phyloP scores from a whole-genome alignment of 1,140 invertebrate genomes.

The Drosophila kikkawai region DNA sequence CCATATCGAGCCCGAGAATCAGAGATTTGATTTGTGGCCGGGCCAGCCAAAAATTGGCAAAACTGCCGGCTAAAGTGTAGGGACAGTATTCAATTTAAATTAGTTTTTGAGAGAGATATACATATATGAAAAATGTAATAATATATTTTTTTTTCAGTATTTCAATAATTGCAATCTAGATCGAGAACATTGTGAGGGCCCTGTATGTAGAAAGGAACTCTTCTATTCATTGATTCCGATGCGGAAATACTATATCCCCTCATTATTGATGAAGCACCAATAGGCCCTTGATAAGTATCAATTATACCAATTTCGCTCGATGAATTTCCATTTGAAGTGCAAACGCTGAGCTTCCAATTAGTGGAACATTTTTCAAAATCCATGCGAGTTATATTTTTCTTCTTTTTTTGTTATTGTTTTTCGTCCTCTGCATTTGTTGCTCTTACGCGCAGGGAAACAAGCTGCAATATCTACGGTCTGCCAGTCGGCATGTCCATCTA shows the following conservation, averaged over 20 bases:
- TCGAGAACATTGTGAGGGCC: neutral
- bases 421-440: slow-evolving; percentile 1
- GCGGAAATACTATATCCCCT: neutral
- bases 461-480: slow-evolving; percentile 40
- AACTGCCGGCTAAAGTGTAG: neutral
- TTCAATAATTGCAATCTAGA: too few relatives aligned
- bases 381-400: slow-evolving; percentile 10
- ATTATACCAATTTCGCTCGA: slow-evolving; percentile 26
- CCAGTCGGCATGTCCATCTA: slow-evolving; percentile 58
- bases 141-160: too few relatives aligned
- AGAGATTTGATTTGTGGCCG: slow-evolving; percentile 41
- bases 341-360: slow-evolving; percentile 67
- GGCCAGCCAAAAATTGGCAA: slow-evolving; percentile 3
- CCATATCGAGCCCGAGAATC: slow-evolving; percentile 42
- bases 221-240: neutral
- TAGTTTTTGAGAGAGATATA: neutral
- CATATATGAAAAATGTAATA: too few relatives aligned
- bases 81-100: slow-evolving; percentile 15
- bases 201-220: neutral
- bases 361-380: slow-evolving; percentile 54
- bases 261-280: slow-evolving; percentile 1
- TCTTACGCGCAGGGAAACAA: slow-evolving; percentile 22
- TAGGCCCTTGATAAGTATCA: slow-evolving; percentile 2
- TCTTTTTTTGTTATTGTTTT: neutral
- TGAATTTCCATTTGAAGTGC: slow-evolving; percentile 44